Evolutionary conservation across 1,140 invertebrate species (phyloP), one percentile per base, ranked within the genome.

Genomic region (Drosophila kanapiae): DNA sequence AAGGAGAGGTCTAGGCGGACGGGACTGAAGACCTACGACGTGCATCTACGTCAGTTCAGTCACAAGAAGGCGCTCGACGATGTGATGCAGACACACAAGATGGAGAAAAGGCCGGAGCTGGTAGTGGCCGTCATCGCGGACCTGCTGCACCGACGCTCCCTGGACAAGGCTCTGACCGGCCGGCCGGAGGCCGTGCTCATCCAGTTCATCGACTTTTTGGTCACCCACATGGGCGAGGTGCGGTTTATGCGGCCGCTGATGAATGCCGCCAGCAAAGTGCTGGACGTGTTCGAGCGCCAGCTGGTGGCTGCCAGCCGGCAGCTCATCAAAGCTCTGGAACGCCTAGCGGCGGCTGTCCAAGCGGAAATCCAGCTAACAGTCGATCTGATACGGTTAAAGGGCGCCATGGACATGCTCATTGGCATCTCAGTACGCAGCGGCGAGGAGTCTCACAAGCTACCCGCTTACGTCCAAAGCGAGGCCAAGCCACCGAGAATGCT

Each of bases 51-150:
- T 71, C 96, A 96, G 93, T 98, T 97, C 93, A 94, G 97, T 80
- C 97, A 97, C 92, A 95, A 95, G 1, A 96, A 96, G 94, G 97
- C 97, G 7, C 93, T 99, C 11, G 95, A 97, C 84, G 88, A 93
- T 61, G 97, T 96, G 37, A 91, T 99, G 77, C 83, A 94, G 35
- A 93, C 94, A 33, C 94, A 94, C 81, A 93, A 96, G 11, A 86
- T 93, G 11, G 95, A 94, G 31, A 96, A 95, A 86, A 94, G 93
- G 47, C 97, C 98, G 5, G 96, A 97, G 80, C 94, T 96, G 33
- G 96, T 97, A 4, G 95, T 98, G 49, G 95, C 95, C 56, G 93
- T 98, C 6, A 94, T 98, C 71, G 96, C 97, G 92, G 98, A 99
- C 93, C 93, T 99, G 38, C 95, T 96, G 14, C 94, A 96, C 90